Base-by-base conservation (phyloP, 2,113 vertebrate genomes). In the Podarcis raffonei region DNA sequence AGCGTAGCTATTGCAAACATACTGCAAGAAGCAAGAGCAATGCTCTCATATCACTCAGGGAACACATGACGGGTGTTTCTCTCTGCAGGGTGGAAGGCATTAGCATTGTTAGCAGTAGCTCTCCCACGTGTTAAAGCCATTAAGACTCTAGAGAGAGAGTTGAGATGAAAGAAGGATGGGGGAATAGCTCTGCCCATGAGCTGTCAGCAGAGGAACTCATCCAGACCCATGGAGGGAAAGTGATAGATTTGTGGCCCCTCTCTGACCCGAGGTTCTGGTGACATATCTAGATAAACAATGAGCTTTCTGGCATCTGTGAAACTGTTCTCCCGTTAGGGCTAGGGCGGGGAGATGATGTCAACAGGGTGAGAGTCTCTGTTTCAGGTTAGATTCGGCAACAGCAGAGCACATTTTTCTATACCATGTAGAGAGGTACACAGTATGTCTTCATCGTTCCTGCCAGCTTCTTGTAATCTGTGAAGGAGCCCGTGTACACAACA, bases 41-140 rank as follows among this genome's bases (percentile, higher is more conserved):
- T 84, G 84, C 69, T 78, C 87, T 89, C 88, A 87, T 89, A 85
- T 32, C 85, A 90, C 89, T 94, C 90, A 86, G 84, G 12, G 91
- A 90, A 94, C 87, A 91, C 89, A 86, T 87, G 91, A 82, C 79
- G 9, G 80, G 75, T 75, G 78, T 89, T 92, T 92, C 93, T 92
- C 80, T 77, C 74, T 32, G 32, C 66, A 20, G 30, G 48, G 25
- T 20, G 39, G 74, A 83, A 80, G 39, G 72, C 77, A 37, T n/a
- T 27, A 4, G 35, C 37, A 30, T 83, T 16, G 32, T 77, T 32
- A 27, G 48, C 59, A 62, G 59, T 20, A 35, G 53, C 23, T 68
- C 13, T 65, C 32, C 32, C 27, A 39, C 23, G n/a, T 95, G 95
- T 92, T 95, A 95, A 95, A 95, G 92, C 90, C 94, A 93, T 96